Percentiles rank a stretch among this genome's conserved stretches.
These are phyloP conservation scores for Bryconaethiops microstoma DNA, from an alignment of 2,797 vertebrate genomes.

Conservation along the genomic window DNA sequence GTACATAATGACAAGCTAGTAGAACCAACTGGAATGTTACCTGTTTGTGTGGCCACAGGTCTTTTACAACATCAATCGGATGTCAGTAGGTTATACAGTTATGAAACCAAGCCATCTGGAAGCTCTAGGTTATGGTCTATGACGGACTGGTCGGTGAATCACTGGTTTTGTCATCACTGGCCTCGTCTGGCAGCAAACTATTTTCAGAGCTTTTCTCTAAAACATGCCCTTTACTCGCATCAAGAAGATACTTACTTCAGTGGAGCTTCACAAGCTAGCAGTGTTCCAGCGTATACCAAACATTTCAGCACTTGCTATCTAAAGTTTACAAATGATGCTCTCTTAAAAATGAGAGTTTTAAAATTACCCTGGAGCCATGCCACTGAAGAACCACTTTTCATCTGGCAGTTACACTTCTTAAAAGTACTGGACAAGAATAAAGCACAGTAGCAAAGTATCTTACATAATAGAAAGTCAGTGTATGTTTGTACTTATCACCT, in stretches of 20 bases:
- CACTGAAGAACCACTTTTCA: neutral
- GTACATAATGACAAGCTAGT: neutral
- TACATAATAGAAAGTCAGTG: no score
- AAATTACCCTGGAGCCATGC: neutral
- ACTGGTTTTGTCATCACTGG: conserved; percentile 62
- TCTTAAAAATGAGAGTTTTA: neutral
- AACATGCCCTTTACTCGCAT: neutral
- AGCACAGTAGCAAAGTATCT: no score
- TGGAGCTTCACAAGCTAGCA: neutral
- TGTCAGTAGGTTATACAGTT: conserved; percentile 28
- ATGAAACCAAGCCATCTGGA: conserved; percentile 44
- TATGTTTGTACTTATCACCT: no score
- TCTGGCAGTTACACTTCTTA: no score
- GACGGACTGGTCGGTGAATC: conserved; percentile 59
- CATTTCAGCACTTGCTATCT: neutral
- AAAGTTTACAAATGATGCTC: neutral
- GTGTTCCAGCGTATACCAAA: neutral
- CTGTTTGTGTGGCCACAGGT: conserved; percentile 20
- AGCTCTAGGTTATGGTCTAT: conserved; percentile 55
- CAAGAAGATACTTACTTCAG: neutral
- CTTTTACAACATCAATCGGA: conserved; percentile 22
- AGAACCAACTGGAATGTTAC: conserved; percentile 2
- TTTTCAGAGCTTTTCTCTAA: neutral
- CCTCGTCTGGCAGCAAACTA: neutral
- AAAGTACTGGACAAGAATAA: no score